phyloP scores from a whole-genome alignment of 2,113 vertebrate genomes.

The Phoxinus phoxinus region DNA sequence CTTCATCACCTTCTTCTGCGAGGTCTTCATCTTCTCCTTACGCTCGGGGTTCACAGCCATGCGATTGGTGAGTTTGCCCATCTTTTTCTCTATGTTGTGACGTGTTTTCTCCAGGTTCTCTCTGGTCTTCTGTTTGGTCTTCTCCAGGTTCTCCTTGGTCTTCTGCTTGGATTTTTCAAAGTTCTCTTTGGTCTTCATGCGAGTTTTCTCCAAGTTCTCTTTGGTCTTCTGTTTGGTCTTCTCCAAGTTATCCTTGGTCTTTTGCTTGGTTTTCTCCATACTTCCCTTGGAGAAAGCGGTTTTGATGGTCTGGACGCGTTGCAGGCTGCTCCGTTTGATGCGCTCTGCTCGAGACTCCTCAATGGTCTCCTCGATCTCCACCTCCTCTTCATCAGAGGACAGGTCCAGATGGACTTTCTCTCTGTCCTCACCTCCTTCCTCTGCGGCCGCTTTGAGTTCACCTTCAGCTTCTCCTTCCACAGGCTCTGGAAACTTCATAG shows the following conservation, averaged over 20 bases:
- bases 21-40: slow-evolving; percentile 92
- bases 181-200: slow-evolving; percentile 79
- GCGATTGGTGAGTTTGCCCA: slow-evolving; percentile 93
- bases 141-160: slow-evolving; percentile 90
- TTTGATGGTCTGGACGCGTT: slow-evolving; percentile 92
- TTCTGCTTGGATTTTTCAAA: slow-evolving; percentile 84
- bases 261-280: slow-evolving; percentile 72
- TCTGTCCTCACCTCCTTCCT: slow-evolving; percentile 65
- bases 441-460: slow-evolving; percentile 68
- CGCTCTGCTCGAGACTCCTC: slow-evolving; percentile 92
- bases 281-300: slow-evolving; percentile 96
- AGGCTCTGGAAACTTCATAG: slow-evolving; percentile 82
- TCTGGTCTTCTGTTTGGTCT: slow-evolving; percentile 87
- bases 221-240: slow-evolving; percentile 87
- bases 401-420: slow-evolving; percentile 85
- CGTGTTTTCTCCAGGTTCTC: slow-evolving; percentile 91
- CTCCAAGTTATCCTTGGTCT: slow-evolving; percentile 79
- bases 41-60: slow-evolving; percentile 87
- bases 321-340: slow-evolving; percentile 92
- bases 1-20: slow-evolving; percentile 92
- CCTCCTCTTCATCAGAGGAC: slow-evolving; percentile 93
- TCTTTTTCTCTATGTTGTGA: slow-evolving; percentile 95
- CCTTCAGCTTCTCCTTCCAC: slow-evolving; percentile 71
- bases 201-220: slow-evolving; percentile 90
- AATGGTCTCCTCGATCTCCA: slow-evolving; percentile 87